Evolutionary conservation across 2,888 invertebrate species (phyloP).

Genomic region (Norana najaformis): DNA sequence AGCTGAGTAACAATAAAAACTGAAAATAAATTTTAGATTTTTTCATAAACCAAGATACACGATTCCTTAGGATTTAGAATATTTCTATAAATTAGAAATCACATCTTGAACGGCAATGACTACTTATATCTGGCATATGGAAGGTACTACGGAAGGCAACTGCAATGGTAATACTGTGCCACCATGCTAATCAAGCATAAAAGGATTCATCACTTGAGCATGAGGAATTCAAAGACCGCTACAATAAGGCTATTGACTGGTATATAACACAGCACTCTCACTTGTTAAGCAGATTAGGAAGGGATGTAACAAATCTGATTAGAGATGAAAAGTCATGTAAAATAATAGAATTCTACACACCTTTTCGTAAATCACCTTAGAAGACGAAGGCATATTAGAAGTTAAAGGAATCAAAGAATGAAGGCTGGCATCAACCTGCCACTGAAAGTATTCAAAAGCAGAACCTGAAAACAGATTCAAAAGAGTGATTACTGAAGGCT

Average conservation of each 20-base stretch:
- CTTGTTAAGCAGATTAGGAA: too few relatives aligned
- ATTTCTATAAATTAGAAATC: background rate
- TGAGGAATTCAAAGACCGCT: too few relatives aligned
- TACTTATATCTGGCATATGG: background rate
- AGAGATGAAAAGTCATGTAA: too few relatives aligned
- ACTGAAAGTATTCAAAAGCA: constrained; percentile 10
- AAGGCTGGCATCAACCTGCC: background rate
- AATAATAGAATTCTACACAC: background rate
- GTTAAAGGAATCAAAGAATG: background rate
- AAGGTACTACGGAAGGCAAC: too few relatives aligned
- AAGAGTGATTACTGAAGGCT: too few relatives aligned
- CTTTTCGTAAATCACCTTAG: background rate
- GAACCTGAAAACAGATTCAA: constrained; percentile 9
- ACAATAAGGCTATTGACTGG: background rate
- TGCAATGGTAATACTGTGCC: too few relatives aligned
- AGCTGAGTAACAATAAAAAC: background rate
- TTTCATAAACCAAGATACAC: background rate
- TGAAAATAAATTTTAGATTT: background rate
- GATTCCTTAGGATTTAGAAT: background rate
- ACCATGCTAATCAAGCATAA: too few relatives aligned
- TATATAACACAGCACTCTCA: background rate
- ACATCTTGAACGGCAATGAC: background rate
- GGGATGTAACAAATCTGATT: too few relatives aligned
- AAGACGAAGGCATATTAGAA: background rate
- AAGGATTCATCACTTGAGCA: too few relatives aligned